These are phyloP conservation scores for Margarornis squamiger DNA, from an alignment of 2,797 vertebrate genomes.

Conservation along the genomic window DNA sequence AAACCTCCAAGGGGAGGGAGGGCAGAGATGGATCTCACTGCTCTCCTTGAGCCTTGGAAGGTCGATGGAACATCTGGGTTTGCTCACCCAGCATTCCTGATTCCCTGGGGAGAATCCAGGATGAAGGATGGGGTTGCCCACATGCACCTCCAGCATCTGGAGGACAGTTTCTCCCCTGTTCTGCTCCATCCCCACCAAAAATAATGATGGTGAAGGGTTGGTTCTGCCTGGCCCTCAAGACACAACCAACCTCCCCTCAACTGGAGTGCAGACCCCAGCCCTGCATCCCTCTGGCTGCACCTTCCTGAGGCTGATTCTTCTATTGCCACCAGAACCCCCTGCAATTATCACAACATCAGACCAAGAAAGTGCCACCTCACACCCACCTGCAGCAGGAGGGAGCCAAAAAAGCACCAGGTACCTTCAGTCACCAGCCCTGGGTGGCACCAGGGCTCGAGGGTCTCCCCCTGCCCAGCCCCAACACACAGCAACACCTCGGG, in stretches of 20 bases:
- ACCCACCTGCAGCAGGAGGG: not conserved
- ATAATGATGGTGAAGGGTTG: not conserved
- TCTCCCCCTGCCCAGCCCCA: not conserved
- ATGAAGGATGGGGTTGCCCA: not conserved
- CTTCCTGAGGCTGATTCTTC: not conserved
- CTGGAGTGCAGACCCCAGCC: not conserved
- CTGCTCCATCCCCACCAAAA: not conserved
- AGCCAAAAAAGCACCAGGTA: not conserved
- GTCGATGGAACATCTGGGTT: not conserved
- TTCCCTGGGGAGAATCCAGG: not conserved
- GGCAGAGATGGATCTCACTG: not conserved
- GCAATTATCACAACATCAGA: not conserved
- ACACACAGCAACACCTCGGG: fast-evolving
- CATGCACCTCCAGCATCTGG: not conserved
- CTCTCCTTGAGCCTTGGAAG: not conserved
- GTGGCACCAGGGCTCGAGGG: not conserved
- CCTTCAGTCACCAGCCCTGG: not conserved
- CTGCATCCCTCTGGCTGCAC: not conserved
- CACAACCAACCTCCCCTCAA: not conserved
- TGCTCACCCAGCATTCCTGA: not conserved
- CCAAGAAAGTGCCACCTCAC: not conserved
- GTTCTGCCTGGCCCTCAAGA: not conserved
- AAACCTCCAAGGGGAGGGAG: not conserved
- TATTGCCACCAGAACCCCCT: not conserved
- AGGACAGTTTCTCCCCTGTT: not conserved